Percentiles rank a stretch among this genome's conserved stretches.
These are phyloP conservation scores for Anaspis maculata DNA, from an alignment of 2,888 invertebrate species.

Conservation along the genomic window DNA sequence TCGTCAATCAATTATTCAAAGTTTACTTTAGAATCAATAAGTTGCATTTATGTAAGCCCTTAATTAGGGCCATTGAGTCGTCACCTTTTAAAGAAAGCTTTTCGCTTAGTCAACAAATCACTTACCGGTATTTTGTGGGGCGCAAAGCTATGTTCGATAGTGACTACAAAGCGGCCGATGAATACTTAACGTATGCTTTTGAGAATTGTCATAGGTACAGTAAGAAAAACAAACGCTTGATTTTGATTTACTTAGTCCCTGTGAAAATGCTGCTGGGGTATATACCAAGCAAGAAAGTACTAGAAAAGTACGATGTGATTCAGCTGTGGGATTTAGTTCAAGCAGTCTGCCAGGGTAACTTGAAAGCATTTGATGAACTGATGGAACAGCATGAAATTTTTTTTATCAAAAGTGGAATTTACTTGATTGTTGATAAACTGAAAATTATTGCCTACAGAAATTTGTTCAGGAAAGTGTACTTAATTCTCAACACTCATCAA, in stretches of 20 bases:
- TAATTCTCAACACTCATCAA: conserved; percentile 72
- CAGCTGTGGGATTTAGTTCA: conserved; percentile 86
- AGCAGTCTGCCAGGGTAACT: conserved; percentile 84
- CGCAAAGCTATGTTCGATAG: conserved; percentile 98
- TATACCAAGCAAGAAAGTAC: conserved; percentile 75
- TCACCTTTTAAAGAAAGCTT: conserved; percentile 84
- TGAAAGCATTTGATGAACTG: conserved; percentile 72
- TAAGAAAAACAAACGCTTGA: conserved; percentile 80
- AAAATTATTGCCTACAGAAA: conserved; percentile 93
- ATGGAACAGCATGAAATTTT: conserved; percentile 83
- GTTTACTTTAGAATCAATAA: conserved; percentile 76
- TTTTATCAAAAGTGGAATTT: conserved; percentile 95
- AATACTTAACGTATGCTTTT: conserved; percentile 88
- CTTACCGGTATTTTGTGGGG: conserved; percentile 95
- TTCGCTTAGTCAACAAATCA: conserved; percentile 86
- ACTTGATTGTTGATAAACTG: conserved; percentile 91
- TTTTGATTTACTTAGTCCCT: conserved; percentile 90
- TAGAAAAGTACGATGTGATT: conserved; percentile 83
- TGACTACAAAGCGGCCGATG: conserved; percentile 88
- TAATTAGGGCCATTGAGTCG: conserved; percentile 94
- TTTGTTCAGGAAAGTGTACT: conserved; percentile 86
- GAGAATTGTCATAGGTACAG: conserved; percentile 76
- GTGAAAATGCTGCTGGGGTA: conserved; percentile 95
- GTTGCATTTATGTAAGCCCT: conserved; percentile 82
- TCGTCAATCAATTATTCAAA: conserved; percentile 96